Conservation (phyloP, 2,888 invertebrate species). For the Drosophila recens region DNA sequence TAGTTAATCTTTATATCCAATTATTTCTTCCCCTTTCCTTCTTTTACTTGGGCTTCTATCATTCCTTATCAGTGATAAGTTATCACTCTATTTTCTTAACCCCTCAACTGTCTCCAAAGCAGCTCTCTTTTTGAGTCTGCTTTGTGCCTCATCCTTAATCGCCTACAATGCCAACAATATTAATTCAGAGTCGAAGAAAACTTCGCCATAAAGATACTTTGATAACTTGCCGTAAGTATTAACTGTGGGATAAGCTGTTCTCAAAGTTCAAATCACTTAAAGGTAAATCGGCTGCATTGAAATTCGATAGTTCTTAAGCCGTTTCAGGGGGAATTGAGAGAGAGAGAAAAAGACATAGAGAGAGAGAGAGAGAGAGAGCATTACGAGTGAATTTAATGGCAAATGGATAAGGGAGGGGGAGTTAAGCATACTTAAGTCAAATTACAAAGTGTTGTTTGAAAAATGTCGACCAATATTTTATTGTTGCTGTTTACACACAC, state of each 20-base stretch:
- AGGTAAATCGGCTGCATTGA: conserved; percentile 17
- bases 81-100: too few species aligned
- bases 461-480: conserved; percentile 54
- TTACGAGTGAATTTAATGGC: neutral
- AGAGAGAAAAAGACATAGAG: neutral
- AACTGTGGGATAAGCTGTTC: conserved; percentile 7
- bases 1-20: too few species aligned
- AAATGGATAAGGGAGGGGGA: neutral
- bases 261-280: conserved; percentile 15
- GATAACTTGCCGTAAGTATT: neutral
- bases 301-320: conserved; percentile 26
- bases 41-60: too few species aligned
- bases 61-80: too few species aligned
- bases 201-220: conserved; percentile 3
- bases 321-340: neutral
- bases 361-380: neutral
- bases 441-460: conserved; percentile 55
- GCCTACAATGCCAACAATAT: neutral
- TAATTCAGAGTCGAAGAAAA: neutral
- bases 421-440: conserved; percentile 12
- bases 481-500: conserved; percentile 35
- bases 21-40: too few species aligned
- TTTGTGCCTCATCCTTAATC: neutral
- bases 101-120: too few species aligned
- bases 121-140: too few species aligned